Evolutionary conservation across 2,113 vertebrate species (phyloP).

Genomic region (Platichthys flesus): DNA sequence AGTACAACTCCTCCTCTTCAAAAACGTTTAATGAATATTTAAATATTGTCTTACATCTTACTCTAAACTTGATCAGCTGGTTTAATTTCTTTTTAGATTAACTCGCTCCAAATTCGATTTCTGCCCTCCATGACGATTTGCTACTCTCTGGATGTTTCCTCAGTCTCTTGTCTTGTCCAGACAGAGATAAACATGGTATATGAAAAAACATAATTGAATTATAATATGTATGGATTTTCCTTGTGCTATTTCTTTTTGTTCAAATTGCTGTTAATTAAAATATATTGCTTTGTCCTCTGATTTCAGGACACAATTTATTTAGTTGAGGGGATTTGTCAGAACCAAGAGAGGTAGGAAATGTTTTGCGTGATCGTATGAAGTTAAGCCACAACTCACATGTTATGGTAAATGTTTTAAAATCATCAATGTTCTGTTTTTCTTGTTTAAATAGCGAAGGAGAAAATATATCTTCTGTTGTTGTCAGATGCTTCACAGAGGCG

Average conservation of each 20-base stretch:
- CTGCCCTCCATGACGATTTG: slow-evolving; percentile 88
- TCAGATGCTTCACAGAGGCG: slow-evolving; percentile 95
- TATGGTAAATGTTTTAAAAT: not conserved
- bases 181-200: slow-evolving; percentile 89
- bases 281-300: slow-evolving; percentile 1
- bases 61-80: not conserved
- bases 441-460: slow-evolving; percentile 73
- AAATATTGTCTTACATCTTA: not conserved
- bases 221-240: not conserved
- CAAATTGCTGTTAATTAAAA: not conserved
- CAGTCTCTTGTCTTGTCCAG: slow-evolving; percentile 87
- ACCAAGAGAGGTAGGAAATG: slow-evolving; percentile 82
- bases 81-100: slow-evolving; percentile 79
- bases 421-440: not conserved
- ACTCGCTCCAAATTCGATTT: slow-evolving; percentile 86
- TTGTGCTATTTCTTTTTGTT: not conserved
- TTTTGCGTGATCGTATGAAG: not conserved
- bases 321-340: slow-evolving; percentile 88
- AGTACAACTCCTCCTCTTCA: not conserved
- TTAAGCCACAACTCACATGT: not conserved
- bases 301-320: slow-evolving; percentile 93
- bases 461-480: slow-evolving; percentile 81
- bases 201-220: not conserved
- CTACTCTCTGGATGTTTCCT: slow-evolving; percentile 90
- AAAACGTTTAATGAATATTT: not conserved